Evolutionary conservation across 2,888 invertebrate genomes (phyloP).

Genomic region (Napeogenes inachia): DNA sequence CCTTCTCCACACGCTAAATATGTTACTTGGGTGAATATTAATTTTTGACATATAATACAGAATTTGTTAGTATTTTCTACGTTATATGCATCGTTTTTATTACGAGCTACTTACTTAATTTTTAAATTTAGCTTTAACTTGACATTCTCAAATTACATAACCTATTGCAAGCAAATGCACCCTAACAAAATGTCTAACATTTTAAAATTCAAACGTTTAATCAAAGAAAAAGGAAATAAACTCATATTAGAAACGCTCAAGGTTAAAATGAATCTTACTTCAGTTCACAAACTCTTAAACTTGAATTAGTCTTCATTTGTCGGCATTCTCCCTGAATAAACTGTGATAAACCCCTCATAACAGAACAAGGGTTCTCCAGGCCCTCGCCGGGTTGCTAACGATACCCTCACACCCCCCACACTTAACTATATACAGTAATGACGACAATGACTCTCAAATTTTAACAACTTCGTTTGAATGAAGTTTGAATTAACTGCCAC

Average conservation of each 20-base stretch:
- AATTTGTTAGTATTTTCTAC: too few relatives aligned
- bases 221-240: neutral
- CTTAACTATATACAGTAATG: constrained; percentile 30
- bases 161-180: too few relatives aligned
- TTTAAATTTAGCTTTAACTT: too few relatives aligned
- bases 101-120: too few relatives aligned
- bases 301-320: constrained; percentile 34
- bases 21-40: neutral
- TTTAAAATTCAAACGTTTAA: too few relatives aligned
- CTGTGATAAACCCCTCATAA: constrained; percentile 44
- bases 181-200: too few relatives aligned
- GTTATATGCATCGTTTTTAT: too few relatives aligned
- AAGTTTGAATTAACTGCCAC: constrained; percentile 15
- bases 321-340: constrained; percentile 37
- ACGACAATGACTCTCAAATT: constrained; percentile 28
- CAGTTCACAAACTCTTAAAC: constrained; percentile 25
- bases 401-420: constrained; percentile 31
- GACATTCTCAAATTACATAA: too few relatives aligned
- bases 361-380: constrained; percentile 36
- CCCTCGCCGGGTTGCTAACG: constrained; percentile 36
- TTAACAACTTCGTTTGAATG: constrained; percentile 23
- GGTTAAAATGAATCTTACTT: constrained; percentile 12
- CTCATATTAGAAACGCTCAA: neutral
- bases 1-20: constrained; percentile 4
- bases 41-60: too few relatives aligned